Conservation (phyloP, 2,113 vertebrate species). For the Sinocyclocheilus grahami region DNA sequence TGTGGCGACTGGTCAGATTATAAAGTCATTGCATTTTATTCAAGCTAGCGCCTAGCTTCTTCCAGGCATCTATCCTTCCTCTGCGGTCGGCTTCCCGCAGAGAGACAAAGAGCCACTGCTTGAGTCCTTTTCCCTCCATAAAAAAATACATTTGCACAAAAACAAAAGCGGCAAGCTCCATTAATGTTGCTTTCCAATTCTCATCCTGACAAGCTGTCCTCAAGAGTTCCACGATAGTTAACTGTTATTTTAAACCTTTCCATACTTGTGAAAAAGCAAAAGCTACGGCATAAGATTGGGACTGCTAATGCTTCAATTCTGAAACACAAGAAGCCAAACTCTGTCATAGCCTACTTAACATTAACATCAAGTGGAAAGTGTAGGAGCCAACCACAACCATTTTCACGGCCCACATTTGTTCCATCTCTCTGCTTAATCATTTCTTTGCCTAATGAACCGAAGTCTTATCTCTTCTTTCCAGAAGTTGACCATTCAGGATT, state of each 20-base stretch:
- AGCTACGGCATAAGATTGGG: background rate
- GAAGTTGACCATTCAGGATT: conserved; percentile 26
- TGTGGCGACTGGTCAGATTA: background rate
- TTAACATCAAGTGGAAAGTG: background rate
- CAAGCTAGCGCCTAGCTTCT: background rate
- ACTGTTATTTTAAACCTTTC: background rate
- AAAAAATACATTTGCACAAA: conserved; percentile 67
- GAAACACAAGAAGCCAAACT: background rate
- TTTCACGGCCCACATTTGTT: conserved; percentile 11
- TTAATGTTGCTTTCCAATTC: conserved; percentile 54
- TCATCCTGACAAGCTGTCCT: background rate
- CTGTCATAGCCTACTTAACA: background rate
- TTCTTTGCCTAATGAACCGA: background rate
- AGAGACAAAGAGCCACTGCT: conserved; percentile 72
- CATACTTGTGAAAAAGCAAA: background rate
- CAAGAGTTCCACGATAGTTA: background rate
- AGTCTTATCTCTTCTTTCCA: background rate
- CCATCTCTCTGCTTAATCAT: conserved; percentile 9
- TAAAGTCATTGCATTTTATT: background rate
- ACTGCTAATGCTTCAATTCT: background rate
- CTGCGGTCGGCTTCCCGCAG: conserved; percentile 67
- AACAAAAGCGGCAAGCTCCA: conserved; percentile 61
- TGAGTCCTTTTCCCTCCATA: conserved; percentile 71
- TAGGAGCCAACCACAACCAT: background rate
- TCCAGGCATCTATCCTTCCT: conserved; percentile 47